These are phyloP conservation scores for Drosophila tanythrix DNA, from an alignment of 2,888 invertebrate species.

Conservation along the genomic window DNA sequence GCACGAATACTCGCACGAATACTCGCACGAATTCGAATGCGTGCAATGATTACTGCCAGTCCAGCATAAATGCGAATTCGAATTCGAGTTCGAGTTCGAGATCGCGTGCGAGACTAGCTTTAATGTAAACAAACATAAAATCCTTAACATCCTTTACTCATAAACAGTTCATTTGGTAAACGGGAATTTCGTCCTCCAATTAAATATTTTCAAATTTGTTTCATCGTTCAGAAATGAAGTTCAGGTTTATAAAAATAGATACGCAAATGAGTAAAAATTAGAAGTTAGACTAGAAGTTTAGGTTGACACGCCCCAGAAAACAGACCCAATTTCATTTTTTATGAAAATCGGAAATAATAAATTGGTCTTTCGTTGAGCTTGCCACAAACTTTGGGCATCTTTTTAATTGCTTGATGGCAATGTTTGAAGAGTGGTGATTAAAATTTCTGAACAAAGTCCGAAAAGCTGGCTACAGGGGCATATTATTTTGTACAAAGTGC, in stretches of 20 bases:
- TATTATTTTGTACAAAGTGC: not conserved
- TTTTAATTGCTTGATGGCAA: not conserved
- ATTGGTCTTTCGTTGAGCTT: not conserved
- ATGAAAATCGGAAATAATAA: not conserved
- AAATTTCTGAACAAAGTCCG: not conserved
- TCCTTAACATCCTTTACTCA: not conserved
- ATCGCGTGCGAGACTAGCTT: constrained; percentile 1
- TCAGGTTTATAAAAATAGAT: too few species aligned
- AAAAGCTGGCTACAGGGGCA: not conserved
- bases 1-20: not conserved
- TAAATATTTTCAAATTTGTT: too few species aligned
- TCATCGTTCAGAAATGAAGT: too few species aligned
- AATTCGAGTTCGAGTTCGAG: constrained; percentile 20
- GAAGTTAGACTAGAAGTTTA: too few species aligned
- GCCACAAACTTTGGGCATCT: not conserved
- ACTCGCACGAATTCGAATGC: not conserved
- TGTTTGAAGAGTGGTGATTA: not conserved
- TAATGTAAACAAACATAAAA: constrained; percentile 23
- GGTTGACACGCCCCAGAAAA: too few species aligned
- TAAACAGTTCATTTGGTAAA: too few species aligned
- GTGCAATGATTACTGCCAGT: not conserved
- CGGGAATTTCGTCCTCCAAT: too few species aligned
- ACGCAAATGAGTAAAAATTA: too few species aligned
- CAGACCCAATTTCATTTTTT: not conserved
- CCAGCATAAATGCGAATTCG: not conserved